Evolutionary conservation across 2,113 vertebrate genomes (phyloP), one percentile per base, ranked within the genome.

Genomic region (Bubo bubo): DNA sequence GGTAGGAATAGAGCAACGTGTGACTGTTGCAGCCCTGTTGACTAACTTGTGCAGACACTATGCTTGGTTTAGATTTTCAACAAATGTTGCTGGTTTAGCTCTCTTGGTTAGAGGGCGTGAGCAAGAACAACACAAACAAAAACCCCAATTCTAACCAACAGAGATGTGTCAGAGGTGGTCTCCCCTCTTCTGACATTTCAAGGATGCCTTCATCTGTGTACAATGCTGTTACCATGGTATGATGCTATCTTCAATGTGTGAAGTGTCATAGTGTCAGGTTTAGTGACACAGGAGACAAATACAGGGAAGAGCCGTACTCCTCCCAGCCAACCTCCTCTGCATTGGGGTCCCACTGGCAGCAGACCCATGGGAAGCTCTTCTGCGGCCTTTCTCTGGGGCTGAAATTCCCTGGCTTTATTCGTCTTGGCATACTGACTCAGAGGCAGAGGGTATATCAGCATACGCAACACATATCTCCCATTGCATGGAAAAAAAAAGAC

Each of bases 161-260:
- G 45, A 66, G 14, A n/a, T 21, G 34, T 60, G 45, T 15, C 39
- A 49, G 49, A 55, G 35, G 34, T 39, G 4, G 0, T 19, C 8
- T 62, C 8, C 11, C 9, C 20, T 88, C 22, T 32, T 67, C 28
- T 70, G 24, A 8, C 12, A 12, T 67, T 64, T 70, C 26, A 81
- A n/a, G 26, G 16, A 7, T 59, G 45, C 35, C 32, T 64, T 70
- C 1, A 0, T 74, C 59, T 50, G 66, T 11, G 5, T 39, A 11
- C 20, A 18, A 15, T 5, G 12, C 47, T 89, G 56, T 32, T n/a
- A 39, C 6, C 10, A 7, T 0, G 0, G 18, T 58, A 17, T 14
- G 41, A 53, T 64, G 62, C 5, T 9, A 27, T 23, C 35, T 70
- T 58, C n/a, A 70, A 23, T 4, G 53, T 45, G 50, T 62, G 35